Base-by-base conservation (phyloP, 1,140 invertebrate species). In the Ostrea edulis region DNA sequence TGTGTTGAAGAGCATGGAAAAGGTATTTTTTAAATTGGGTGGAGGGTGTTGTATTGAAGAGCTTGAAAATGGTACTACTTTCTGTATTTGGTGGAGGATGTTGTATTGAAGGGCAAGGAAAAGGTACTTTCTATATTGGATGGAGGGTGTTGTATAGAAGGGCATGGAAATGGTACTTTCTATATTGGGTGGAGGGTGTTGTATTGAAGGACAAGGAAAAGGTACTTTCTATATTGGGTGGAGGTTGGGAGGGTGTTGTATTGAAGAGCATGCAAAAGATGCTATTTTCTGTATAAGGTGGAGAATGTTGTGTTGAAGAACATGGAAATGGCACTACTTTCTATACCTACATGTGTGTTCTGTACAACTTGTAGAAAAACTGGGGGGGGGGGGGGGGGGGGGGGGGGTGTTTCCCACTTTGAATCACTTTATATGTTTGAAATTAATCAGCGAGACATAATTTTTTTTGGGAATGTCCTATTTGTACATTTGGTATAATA, bases 251-350 rank as follows among this genome's bases (percentile, higher is more conserved):
- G 65, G 22, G 65, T 71, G 65, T 71, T 25, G 65, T 71, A 11
- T 71, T 71, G 65, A 71, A 71, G 12, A 71, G 65, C 65, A 71
- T 71, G 65, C n/a, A 71, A 71, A 71, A 71, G 65, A 25, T n/a
- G n/a, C n/a, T 71, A 71, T 2, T 58, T 14, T 0, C 8, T 11
- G 20, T n/a, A 82, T 51, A 51, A 17, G 52, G 44, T 52, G 65
- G 65, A 71, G 65, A 29, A 25, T 71, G 65, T 71, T 25, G 65
- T 71, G 20, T 77, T 77, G 68, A 77, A 77, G 11, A 77, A 25
- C 68, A 35, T 77, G 68, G 68, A 77, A 77, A 77, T 29, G 68
- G 68, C 35, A 77, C 29, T 77, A 25, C 8, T 62, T 20, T 3
- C 2, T 17, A 14, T 44, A 44, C n/a, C n/a, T n/a, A n/a, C n/a